Evolutionary conservation across 2,888 invertebrate genomes (phyloP), one percentile per base, ranked within the genome.

Genomic region (Cantharis rufa): DNA sequence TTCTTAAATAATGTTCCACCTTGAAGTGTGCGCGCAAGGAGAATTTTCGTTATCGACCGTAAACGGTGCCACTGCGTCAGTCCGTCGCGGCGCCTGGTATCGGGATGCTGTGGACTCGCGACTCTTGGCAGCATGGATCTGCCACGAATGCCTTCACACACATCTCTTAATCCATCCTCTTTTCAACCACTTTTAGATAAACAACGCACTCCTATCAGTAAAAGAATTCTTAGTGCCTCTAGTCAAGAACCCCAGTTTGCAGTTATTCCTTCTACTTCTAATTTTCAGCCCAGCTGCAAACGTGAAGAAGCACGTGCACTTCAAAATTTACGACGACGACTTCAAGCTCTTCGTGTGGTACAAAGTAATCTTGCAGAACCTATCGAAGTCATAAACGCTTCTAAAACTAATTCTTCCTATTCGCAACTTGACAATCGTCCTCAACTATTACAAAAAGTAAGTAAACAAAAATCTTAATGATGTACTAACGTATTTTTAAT

Each of bases 231-330:
- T 70, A 85, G 81, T 80, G 85, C 84, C 77, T 78, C 84, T 71
- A 82, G 69, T 71, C 81, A 82, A 78, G 87, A 87, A 81, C 87
- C 88, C 27, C 86, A 88, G 81, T 87, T 88, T 82, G 86, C 87
- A 32, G 83, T 86, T 72, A 82, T 88, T 79, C 87, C 88, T 69
- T 84, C 85, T 28, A 84, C 87, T 63, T 84, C 87, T 75, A 89
- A 90, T 83, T 91, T 92, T 83, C 92, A 92, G 81, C 94, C 94
- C 64, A 91, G 92, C 79, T 89, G 91, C 79, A 89, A 88, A 79
- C 90, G 93, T 61, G 94, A 94, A 86, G 94, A 94, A 87, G 91
- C 93, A 78, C 89, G 90, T 70, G 92, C 93, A 62, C 89, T 94
- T 84, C 92, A 93, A 83, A 94, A 94, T 87, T 89, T 94, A 75